Base-by-base conservation (phyloP, 1,140 invertebrate genomes). In the Halesus radiatus region DNA sequence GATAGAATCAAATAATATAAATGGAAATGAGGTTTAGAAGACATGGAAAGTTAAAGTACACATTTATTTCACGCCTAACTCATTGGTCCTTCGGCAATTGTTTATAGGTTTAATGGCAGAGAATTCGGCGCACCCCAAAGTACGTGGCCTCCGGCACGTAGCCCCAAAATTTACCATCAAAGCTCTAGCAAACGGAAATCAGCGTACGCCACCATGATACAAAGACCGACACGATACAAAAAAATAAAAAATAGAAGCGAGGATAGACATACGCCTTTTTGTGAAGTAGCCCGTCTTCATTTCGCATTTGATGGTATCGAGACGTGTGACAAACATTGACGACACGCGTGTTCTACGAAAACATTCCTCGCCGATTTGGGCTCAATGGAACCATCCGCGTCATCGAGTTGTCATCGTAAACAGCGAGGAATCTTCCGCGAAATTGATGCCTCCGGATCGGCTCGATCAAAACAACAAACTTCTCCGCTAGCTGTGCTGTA, bases 361-460 rank as follows among this genome's bases (percentile, higher is more conserved):
- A 62, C n/a, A 64, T 64, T 76, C 56, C 58, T 18, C 72, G 56
- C 13, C 74, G 56, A 76, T 76, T 76, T 76, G 18, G 56, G 60
- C 58, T 76, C 74, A 60, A 76, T 76, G 68, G 20, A 72, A 72
- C n/a, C 37, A 53, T 53, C 50, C 68, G 68, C 68, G 68, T 72
- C 68, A 72, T 22, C 45, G 68, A 16, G 56, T 18, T 60, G 56
- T 32, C 62, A 32, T 66, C 29, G 62, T 66, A 32, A 66, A 66
- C 62, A 66, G 62, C 16, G 29, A 29, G 13, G 16, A 66, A n/a
- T 66, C 62, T 66, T 66, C 62, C 10, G 23, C 62, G 16, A 45
- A 45, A 45, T 45, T 45, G 37, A 45, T 45, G 37, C n/a, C n/a
- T 18, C 20, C 53, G 5, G 16, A 37, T 37, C 37, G 37, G 10